phyloP scores from a whole-genome alignment of 2,113 vertebrate genomes.

The Hemiprocne comata region DNA sequence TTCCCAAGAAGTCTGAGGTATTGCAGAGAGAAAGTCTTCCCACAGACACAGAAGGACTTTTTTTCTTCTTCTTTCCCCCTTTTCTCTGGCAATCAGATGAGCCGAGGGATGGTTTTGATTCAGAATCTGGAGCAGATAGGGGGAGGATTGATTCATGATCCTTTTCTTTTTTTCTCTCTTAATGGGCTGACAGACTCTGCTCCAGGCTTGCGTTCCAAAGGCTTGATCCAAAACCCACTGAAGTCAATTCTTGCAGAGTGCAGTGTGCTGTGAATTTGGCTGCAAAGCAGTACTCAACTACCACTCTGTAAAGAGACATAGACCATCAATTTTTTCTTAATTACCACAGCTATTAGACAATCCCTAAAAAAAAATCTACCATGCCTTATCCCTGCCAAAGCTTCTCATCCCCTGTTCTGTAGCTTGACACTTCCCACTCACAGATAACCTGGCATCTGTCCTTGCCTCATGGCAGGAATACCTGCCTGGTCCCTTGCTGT shows the following conservation, averaged over 20 bases:
- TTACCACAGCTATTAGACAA: background rate
- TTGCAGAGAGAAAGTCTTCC: constrained; percentile 40
- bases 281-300: constrained; percentile 16
- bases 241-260: constrained; percentile 19
- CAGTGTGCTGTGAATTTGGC: constrained; percentile 35
- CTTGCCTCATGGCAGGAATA: background rate
- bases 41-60: background rate
- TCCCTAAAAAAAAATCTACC: background rate
- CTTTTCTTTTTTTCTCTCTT: constrained; percentile 42
- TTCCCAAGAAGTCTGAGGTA: background rate
- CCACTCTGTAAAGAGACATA: background rate
- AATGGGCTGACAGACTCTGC: constrained; percentile 59
- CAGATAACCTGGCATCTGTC: background rate
- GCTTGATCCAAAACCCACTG: constrained; percentile 54
- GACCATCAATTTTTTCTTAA: background rate
- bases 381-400: background rate
- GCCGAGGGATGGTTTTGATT: constrained; percentile 63
- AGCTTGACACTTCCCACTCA: background rate
- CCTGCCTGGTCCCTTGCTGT: background rate
- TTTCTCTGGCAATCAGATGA: constrained; percentile 47
- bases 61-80: background rate
- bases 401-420: background rate
- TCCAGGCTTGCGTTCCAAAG: constrained; percentile 55
- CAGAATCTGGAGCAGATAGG: constrained; percentile 63
- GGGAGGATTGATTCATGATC: constrained; percentile 58